Conservation (phyloP, 64 coral and sea anemone species). For the Actinia equina region DNA sequence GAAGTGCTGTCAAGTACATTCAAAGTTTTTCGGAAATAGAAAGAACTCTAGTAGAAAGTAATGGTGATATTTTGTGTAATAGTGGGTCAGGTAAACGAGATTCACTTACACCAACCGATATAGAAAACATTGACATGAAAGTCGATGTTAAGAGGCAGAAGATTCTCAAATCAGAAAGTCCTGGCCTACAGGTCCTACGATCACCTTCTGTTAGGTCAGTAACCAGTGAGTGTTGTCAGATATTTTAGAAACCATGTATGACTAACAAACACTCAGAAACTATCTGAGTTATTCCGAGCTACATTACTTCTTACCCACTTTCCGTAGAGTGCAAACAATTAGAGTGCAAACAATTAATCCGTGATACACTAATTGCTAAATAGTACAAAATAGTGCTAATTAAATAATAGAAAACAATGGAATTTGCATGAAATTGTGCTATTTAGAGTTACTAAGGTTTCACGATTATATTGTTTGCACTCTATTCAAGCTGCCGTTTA, state of each 20-base stretch:
- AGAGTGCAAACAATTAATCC: too few species aligned
- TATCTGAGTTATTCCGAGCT: too few species aligned
- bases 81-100: constrained; percentile 32
- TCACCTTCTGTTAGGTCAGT: constrained; percentile 63
- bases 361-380: too few species aligned
- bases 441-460: too few species aligned
- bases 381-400: too few species aligned
- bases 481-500: too few species aligned
- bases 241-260: constrained; percentile 71
- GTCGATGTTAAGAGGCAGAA: constrained; percentile 63
- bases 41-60: constrained; percentile 30
- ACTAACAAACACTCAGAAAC: too few species aligned
- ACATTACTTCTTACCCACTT: too few species aligned
- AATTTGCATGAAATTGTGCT: too few species aligned
- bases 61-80: neutral
- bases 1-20: constrained; percentile 77
- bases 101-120: constrained; percentile 35
- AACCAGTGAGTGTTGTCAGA: constrained; percentile 92
- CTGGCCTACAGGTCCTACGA: constrained; percentile 28
- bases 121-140: constrained; percentile 81
- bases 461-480: too few species aligned
- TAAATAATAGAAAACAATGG: too few species aligned
- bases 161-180: constrained; percentile 16
- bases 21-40: constrained; percentile 28
- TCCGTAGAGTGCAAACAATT: too few species aligned